A percentile compares a stretch with the other conserved stretches of the same genome.
Evolutionary conservation across 2,888 invertebrate genomes (phyloP).

Genomic region (Campaea margaritaria): DNA sequence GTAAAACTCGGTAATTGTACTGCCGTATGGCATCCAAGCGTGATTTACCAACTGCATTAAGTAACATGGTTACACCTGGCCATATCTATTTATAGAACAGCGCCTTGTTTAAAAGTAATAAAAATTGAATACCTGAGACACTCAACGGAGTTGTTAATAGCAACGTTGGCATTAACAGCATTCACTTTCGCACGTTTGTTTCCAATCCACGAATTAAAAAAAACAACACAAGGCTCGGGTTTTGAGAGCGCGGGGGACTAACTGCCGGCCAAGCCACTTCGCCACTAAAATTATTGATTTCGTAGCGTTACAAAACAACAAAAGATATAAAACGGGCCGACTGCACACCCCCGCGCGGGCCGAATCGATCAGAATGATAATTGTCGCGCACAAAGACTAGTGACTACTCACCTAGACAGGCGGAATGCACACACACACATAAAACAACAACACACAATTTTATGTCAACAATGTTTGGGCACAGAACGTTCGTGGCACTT

Average conservation of each 20-base stretch:
- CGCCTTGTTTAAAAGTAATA: constrained; percentile 37
- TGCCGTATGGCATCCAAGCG: constrained; percentile 37
- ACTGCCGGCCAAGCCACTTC: constrained; percentile 53
- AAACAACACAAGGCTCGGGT: constrained; percentile 26
- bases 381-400: constrained; percentile 84
- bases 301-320: constrained; percentile 81
- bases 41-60: constrained; percentile 58
- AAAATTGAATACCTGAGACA: constrained; percentile 37
- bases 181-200: constrained; percentile 32
- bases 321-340: constrained; percentile 82
- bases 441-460: constrained; percentile 72
- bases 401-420: constrained; percentile 81
- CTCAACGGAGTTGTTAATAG: constrained; percentile 19
- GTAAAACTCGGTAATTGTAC: constrained; percentile 38
- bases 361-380: constrained; percentile 84
- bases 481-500: constrained; percentile 52
- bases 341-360: constrained; percentile 78
- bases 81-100: constrained; percentile 55
- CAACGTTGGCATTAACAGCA: constrained; percentile 31
- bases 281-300: constrained; percentile 84
- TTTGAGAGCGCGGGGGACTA: constrained; percentile 36
- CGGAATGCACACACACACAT: constrained; percentile 79
- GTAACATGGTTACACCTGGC: constrained; percentile 61
- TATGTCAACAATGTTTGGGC: constrained; percentile 64
- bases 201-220: constrained; percentile 43